Evolutionary conservation across 2,797 vertebrate genomes (phyloP), one percentile per base, ranked within the genome.

Genomic region (Microctenopoma steveboyesi): DNA sequence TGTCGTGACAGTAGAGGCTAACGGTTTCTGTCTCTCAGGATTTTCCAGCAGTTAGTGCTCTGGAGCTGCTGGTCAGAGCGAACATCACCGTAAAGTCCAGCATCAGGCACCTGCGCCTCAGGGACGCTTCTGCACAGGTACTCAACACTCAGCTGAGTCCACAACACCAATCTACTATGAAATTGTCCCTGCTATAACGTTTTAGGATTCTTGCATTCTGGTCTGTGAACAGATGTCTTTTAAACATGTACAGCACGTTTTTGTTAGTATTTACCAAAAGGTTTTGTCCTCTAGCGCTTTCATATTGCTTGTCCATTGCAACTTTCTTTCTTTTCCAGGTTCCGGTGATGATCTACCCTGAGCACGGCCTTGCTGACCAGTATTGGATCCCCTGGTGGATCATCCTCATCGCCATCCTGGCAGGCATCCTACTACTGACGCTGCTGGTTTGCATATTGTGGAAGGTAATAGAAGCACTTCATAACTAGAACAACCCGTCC

Each of bases 41-140:
- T 15, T 98, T 93, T 65, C 70, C 94, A 16, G 55, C 94, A 0
- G 95, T 93, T 57, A 95, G 95, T 69, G 95, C 94, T 3, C 79
- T 98, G 92, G 95, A 97, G 87, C 91, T 98, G 69, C 86, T 96
- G 7, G 90, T 98, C 59, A 93, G 94, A 66, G 96, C 95, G 55
- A 96, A 95, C 84, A 95, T 98, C 86, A 97, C 95, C 0, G 94
- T 98, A 37, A 97, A 96, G 72, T 97, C 97, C 53, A 94, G 86
- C 77, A 91, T 97, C 85, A 95, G 93, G 88, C 96, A 97, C 74
- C 82, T 98, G 69, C 62, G 96, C 79, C 93, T 98, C 54, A 94
- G 78, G 81, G 94, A 96, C 0, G 91, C 95, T n/a, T 90, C 94
- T 5, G 88, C 94, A 0, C 89, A 96, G 96, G 97, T 98, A 81